Conservation (phyloP, 1,140 invertebrate species). For the Druon quercuslanigerum region DNA sequence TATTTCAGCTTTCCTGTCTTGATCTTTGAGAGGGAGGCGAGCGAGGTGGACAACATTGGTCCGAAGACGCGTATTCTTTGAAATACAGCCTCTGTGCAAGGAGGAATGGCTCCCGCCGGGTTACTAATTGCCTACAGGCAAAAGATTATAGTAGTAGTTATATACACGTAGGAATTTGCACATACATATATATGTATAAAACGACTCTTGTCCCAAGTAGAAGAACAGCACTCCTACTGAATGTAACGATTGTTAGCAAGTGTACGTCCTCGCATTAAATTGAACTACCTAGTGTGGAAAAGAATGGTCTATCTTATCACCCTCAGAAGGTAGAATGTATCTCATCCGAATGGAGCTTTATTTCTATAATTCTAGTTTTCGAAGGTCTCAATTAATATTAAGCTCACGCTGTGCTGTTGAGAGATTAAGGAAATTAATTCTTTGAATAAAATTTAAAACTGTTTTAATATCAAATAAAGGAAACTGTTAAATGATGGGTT, state of each 20-base stretch:
- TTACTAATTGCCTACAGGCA: constrained; percentile 63
- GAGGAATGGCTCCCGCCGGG: constrained; percentile 50
- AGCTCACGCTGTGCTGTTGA: not conserved
- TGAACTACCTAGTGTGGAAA: constrained; percentile 3
- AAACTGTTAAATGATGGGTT: not conserved
- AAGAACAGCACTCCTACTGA: not conserved
- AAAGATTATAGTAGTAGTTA: not conserved
- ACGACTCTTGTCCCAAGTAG: not conserved
- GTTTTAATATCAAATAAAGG: not conserved
- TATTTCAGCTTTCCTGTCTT: too few relatives aligned
- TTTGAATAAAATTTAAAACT: not conserved
- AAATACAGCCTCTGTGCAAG: constrained; percentile 4
- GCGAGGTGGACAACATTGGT: constrained; percentile 43
- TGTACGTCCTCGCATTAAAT: constrained; percentile 6
- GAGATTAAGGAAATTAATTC: not conserved
- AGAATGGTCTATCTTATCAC: not conserved
- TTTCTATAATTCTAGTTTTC: constrained; percentile 11
- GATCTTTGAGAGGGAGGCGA: constrained; percentile 36
- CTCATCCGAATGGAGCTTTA: not conserved
- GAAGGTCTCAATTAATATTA: constrained; percentile 5
- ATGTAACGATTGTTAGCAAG: constrained; percentile 20
- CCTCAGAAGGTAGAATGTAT: not conserved
- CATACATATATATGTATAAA: not conserved
- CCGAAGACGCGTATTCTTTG: constrained; percentile 12
- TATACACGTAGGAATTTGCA: not conserved